A percentile compares a stretch with the other conserved stretches of the same genome.
phyloP scores from a whole-genome alignment of 1,140 invertebrate genomes.

The Drosophila cardini region DNA sequence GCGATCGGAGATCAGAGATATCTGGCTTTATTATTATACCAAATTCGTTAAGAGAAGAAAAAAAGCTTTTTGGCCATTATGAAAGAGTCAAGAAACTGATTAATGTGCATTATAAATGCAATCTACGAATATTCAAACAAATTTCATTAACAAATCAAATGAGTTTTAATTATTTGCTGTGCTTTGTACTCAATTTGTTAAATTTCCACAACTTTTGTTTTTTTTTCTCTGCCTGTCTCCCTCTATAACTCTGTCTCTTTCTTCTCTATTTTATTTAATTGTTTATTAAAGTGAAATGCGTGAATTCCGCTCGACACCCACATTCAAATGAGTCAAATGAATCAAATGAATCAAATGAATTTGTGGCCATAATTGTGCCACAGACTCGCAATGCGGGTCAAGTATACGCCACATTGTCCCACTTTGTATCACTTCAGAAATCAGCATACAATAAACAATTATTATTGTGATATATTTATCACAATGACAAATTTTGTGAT shows the following conservation, averaged over 20 bases:
- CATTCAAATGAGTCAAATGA: conserved; percentile 26
- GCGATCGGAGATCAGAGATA: conserved; percentile 5
- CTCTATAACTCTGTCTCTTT: background rate
- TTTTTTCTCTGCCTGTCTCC: background rate
- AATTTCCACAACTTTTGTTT: conserved; percentile 11
- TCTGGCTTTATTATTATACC: conserved; percentile 25
- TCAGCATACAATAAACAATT: conserved; percentile 19
- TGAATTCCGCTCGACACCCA: conserved; percentile 34
- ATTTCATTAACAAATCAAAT: conserved; percentile 32
- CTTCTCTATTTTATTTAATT: conserved; percentile 26
- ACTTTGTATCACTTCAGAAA: background rate
- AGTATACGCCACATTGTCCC: conserved; percentile 24
- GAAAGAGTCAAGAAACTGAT: conserved; percentile 34
- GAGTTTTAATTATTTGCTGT: conserved; percentile 41
- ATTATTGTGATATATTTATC: background rate
- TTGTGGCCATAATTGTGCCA: conserved; percentile 8
- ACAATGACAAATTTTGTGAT: background rate
- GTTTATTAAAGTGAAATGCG: conserved; percentile 45
- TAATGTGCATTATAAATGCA: conserved; percentile 51
- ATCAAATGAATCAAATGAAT: conserved; percentile 28
- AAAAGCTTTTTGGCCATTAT: conserved; percentile 21
- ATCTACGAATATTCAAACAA: conserved; percentile 37
- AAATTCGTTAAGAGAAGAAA: conserved; percentile 35
- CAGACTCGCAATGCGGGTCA: conserved; percentile 61
- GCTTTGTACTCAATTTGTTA: background rate